phyloP scores from a whole-genome alignment of 2,113 vertebrate genomes.

The Ariopsis seemanni region DNA sequence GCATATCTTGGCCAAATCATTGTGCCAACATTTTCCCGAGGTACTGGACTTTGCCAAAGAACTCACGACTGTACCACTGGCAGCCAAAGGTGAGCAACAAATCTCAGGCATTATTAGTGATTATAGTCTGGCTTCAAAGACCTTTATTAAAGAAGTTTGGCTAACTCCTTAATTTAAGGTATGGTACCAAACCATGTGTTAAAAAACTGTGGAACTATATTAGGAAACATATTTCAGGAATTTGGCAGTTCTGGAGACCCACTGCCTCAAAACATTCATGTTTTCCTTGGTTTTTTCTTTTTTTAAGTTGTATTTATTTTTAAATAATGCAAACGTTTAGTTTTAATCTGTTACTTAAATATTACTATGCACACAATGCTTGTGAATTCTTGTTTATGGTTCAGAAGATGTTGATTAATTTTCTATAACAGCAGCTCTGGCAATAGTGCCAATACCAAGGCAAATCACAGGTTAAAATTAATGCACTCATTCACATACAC shows the following conservation, averaged over 20 bases:
- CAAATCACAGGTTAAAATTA: background rate
- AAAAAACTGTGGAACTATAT: background rate
- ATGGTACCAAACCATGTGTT: background rate
- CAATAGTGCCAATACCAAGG: background rate
- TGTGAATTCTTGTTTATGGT: background rate
- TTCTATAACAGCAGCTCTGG: background rate
- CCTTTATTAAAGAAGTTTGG: background rate
- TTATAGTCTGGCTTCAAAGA: background rate
- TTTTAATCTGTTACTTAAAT: background rate
- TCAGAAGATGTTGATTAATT: background rate
- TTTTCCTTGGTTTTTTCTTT: background rate
- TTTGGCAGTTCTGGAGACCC: background rate
- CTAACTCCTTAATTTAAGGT: background rate
- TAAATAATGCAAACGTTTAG: background rate
- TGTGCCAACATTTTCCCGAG: conserved; percentile 96
- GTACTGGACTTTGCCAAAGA: conserved; percentile 96
- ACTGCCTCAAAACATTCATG: background rate
- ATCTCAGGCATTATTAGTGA: background rate
- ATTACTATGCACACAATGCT: background rate
- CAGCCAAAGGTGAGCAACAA: conserved; percentile 87
- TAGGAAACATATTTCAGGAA: background rate
- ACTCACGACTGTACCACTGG: conserved; percentile 87
- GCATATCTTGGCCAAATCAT: conserved; percentile 95
- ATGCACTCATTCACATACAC: background rate
- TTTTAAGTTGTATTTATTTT: background rate